These are phyloP conservation scores for Leucozona laternaria DNA, from an alignment of 2,888 invertebrate species.

Conservation along the genomic window DNA sequence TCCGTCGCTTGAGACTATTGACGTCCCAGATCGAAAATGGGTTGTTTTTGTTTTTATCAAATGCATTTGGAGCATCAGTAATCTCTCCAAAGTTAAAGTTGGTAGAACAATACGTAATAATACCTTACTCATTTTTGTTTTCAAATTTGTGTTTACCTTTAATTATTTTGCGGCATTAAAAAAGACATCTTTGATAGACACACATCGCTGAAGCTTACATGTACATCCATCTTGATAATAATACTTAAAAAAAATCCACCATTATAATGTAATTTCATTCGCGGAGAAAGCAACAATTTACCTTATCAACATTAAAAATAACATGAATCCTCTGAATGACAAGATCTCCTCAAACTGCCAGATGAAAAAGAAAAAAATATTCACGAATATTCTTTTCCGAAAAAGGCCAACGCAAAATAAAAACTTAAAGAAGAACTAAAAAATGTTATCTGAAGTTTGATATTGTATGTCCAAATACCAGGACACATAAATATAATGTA, in stretches of 20 bases:
- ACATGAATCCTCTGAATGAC: slow-evolving; percentile 62
- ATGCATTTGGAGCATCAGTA: no score
- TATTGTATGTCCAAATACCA: slow-evolving; percentile 69
- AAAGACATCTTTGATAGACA: not conserved
- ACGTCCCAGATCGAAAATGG: no score
- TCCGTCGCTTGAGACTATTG: no score
- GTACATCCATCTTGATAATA: not conserved
- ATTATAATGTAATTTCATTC: slow-evolving; percentile 55
- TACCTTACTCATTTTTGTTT: no score
- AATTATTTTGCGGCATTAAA: not conserved
- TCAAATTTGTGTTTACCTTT: not conserved
- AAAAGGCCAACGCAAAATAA: slow-evolving; percentile 20
- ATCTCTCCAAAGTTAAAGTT: no score
- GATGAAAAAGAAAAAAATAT: slow-evolving; percentile 44
- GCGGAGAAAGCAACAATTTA: slow-evolving; percentile 66
- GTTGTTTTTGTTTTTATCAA: no score
- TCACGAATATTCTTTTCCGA: slow-evolving; percentile 50
- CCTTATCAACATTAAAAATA: slow-evolving; percentile 53
- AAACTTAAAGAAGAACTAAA: not conserved
- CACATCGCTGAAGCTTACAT: not conserved
- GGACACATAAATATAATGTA: slow-evolving; percentile 21
- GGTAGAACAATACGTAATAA: no score
- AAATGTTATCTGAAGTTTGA: slow-evolving; percentile 63
- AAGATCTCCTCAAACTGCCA: slow-evolving; percentile 66
- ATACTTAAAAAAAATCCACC: not conserved